A percentile compares a stretch with the other conserved stretches of the same genome.
Evolutionary conservation across 2,113 vertebrate species (phyloP).

Genomic region (Meleagris gallopavo): DNA sequence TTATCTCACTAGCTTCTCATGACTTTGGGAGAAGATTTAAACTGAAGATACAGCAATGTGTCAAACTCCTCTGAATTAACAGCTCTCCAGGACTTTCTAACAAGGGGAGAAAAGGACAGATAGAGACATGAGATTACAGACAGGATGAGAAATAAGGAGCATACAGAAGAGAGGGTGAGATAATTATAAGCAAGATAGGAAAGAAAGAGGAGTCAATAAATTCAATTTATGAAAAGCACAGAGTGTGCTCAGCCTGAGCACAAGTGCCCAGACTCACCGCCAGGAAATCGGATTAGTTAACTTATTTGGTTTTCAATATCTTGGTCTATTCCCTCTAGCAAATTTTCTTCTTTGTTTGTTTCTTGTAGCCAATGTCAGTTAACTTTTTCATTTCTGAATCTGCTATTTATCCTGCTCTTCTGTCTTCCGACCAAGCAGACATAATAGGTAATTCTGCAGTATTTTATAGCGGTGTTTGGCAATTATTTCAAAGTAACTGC

Average conservation of each 20-base stretch:
- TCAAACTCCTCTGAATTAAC: constrained; percentile 57
- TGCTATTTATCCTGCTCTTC: constrained; percentile 17
- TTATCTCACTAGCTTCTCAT: constrained; percentile 11
- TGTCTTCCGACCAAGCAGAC: not conserved
- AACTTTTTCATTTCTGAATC: constrained; percentile 56
- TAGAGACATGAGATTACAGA: constrained; percentile 61
- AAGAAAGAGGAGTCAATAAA: constrained; percentile 69
- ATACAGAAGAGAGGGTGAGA: constrained; percentile 52
- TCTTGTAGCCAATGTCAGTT: constrained; percentile 43
- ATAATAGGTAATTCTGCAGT: constrained; percentile 22
- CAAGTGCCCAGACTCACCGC: not conserved
- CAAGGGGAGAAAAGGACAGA: constrained; percentile 57
- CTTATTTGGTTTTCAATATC: constrained; percentile 60
- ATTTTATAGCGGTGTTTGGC: not conserved
- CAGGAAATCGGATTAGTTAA: constrained; percentile 64
- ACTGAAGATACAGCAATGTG: not conserved
- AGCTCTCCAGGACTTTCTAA: constrained; percentile 28
- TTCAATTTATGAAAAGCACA: constrained; percentile 73
- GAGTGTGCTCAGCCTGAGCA: constrained; percentile 11
- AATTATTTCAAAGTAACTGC: constrained; percentile 41
- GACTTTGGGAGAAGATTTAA: constrained; percentile 31
- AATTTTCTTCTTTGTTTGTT: constrained; percentile 48
- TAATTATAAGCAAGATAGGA: constrained; percentile 60
- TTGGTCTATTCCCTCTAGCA: constrained; percentile 44
- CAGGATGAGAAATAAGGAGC: constrained; percentile 50